Conservation (phyloP, 1,140 invertebrate genomes). For the Drosophila truncata region DNA sequence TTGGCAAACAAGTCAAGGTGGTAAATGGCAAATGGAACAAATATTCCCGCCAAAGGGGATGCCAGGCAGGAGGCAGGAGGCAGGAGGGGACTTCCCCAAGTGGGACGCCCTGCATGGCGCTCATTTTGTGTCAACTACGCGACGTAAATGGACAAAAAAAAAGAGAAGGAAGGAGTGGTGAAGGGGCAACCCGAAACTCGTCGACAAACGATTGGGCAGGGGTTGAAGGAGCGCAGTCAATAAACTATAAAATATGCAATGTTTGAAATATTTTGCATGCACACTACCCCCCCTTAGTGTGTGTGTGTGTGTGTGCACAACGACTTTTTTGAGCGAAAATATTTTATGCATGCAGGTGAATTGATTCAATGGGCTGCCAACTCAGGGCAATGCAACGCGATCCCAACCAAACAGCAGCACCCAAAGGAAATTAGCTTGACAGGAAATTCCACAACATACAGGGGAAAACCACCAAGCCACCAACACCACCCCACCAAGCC, state of each 20-base stretch:
- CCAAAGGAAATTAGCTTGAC: constrained; percentile 83
- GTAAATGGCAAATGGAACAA: constrained; percentile 69
- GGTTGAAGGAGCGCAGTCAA: constrained; percentile 58
- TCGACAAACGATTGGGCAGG: constrained; percentile 7
- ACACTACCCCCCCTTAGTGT: neutral
- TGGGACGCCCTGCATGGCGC: constrained; percentile 62
- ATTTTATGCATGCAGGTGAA: constrained; percentile 83
- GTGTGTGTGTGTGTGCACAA: constrained; percentile 16
- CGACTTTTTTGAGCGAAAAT: constrained; percentile 61
- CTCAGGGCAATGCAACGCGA: constrained; percentile 27
- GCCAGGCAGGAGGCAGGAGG: neutral
- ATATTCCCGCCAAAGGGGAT: constrained; percentile 17
- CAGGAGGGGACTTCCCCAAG: constrained; percentile 22
- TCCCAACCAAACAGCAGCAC: constrained; percentile 65
- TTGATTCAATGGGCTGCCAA: constrained; percentile 78
- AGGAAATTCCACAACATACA: constrained; percentile 77
- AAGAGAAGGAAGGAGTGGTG: neutral
- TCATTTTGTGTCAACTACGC: constrained; percentile 75
- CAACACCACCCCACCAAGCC: too few species aligned
- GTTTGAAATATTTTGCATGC: constrained; percentile 74
- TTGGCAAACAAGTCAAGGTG: constrained; percentile 80
- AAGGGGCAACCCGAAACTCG: neutral
- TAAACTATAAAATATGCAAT: constrained; percentile 84
- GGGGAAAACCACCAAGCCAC: constrained; percentile 50
- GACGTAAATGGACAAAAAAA: constrained; percentile 56